Base-by-base conservation (phyloP, 2,113 vertebrate genomes). In the Euleptes europaea region DNA sequence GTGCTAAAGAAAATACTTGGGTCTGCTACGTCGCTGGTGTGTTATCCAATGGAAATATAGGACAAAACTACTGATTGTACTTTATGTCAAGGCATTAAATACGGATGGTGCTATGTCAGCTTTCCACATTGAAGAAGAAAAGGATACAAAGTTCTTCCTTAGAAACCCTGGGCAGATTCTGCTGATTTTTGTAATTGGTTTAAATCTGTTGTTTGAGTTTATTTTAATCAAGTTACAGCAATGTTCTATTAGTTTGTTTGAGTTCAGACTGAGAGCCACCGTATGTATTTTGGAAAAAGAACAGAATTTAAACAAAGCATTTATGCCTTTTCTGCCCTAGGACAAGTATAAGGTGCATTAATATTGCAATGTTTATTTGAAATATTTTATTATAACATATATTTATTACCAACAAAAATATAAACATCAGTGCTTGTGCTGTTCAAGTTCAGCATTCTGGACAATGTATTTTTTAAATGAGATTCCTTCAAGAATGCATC, bases 291-390 rank as follows among this genome's bases (percentile, higher is more conserved):
- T 84, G 88, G 86, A 90, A 92, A 94, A 80, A 94, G 83, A 79
- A 78, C 90, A 92, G 89, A 96, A 96, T 95, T 95, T 95, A 96
- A 96, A 95, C 91, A 88, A 95, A 93, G 80, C 92, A 92, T 96
- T 95, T 96, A 92, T 96, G 91, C 84, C 89, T 93, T 88, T 82
- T 80, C 89, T 94, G 89, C 94, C 92, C 91, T 88, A 91, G 92
- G 95, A 93, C 80, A 35, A 93, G 86, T 93, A 94, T 93, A 89
- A 93, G 92, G 78, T 89, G 83, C 92, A 96, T 97, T 96, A 97
- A 97, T 96, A 97, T 96, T 96, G 89, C 91, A 96, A 80, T 90
- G 80, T 93, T 97, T 95, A 93, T 97, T 96, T 96, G 92, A 97
- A 97, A 93, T 95, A 95, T 94, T 97, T 97, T 96, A 96, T 96